Conservation (phyloP, 2,888 invertebrate genomes). For the Epinotia nisella region DNA sequence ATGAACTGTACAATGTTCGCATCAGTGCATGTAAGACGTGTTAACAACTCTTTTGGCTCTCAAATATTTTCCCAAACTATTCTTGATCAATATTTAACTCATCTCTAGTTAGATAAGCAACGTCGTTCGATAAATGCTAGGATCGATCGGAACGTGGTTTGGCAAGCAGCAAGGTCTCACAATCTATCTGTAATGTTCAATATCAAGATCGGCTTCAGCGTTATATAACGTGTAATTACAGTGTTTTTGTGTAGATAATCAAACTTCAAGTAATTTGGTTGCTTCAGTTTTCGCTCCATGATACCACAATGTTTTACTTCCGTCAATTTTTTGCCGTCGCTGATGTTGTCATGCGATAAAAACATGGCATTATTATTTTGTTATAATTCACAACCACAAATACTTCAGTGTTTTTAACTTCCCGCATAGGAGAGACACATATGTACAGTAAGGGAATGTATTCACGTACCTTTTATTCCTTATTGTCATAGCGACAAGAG, state of each 20-base stretch:
- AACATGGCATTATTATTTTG: too few species aligned
- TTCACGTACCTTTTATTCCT: too few species aligned
- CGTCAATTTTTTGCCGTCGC: too few species aligned
- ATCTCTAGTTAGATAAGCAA: conserved; percentile 17
- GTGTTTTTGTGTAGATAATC: neutral
- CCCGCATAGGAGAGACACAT: neutral
- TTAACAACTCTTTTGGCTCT: neutral
- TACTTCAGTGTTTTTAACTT: neutral
- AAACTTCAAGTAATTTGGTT: too few species aligned
- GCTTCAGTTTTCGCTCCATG: too few species aligned
- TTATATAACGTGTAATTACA: neutral
- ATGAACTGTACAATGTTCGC: neutral
- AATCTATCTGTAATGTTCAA: conserved; percentile 39
- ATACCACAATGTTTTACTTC: too few species aligned
- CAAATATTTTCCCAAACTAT: neutral
- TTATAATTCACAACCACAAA: neutral
- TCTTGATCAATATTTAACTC: conserved; percentile 9
- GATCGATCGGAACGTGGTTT: conserved; percentile 33
- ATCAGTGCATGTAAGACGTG: neutral
- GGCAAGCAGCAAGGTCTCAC: conserved; percentile 39
- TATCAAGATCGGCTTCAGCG: conserved; percentile 26
- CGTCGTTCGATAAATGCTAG: conserved; percentile 27
- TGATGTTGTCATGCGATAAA: too few species aligned
- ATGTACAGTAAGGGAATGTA: too few species aligned
- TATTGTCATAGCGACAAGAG: too few species aligned